These are phyloP conservation scores for Pterocles burchelli DNA, from an alignment of 2,113 vertebrate species.

Conservation along the genomic window DNA sequence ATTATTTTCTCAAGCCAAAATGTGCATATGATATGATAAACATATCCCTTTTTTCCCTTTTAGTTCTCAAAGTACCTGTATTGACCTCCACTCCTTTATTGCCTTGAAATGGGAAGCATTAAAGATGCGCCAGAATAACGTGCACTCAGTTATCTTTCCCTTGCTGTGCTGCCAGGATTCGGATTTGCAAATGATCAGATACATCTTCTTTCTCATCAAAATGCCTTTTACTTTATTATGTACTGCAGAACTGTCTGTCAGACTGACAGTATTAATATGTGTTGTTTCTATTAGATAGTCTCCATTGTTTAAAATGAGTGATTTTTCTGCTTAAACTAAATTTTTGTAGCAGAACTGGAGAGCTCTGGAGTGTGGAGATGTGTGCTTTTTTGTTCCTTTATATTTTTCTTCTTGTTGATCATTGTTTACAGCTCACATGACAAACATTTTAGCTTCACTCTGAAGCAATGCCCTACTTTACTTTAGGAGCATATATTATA, in stretches of 20 bases:
- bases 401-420: slow-evolving; percentile 33
- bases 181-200: slow-evolving; percentile 70
- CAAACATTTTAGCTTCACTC: slow-evolving; percentile 33
- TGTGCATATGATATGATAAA: neutral
- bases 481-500: neutral
- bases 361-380: neutral
- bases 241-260: slow-evolving; percentile 63
- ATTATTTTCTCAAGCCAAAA: neutral
- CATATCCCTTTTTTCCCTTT: neutral
- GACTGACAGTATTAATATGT: slow-evolving; percentile 61
- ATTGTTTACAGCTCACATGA: slow-evolving; percentile 55
- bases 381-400: slow-evolving; percentile 24
- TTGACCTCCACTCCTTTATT: neutral
- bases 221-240: slow-evolving; percentile 63
- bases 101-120: slow-evolving; percentile 47
- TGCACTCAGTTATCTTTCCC: slow-evolving; percentile 48
- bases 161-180: slow-evolving; percentile 33
- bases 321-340: slow-evolving; percentile 38
- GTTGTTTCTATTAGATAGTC: slow-evolving; percentile 50
- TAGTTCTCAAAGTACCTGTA: neutral
- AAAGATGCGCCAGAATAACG: slow-evolving; percentile 35
- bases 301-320: slow-evolving; percentile 56
- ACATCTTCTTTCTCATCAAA: slow-evolving; percentile 38
- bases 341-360: slow-evolving; percentile 25
- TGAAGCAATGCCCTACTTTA: slow-evolving; percentile 54